phyloP scores from a whole-genome alignment of 2,113 vertebrate genomes.

The Apeltes quadracus region DNA sequence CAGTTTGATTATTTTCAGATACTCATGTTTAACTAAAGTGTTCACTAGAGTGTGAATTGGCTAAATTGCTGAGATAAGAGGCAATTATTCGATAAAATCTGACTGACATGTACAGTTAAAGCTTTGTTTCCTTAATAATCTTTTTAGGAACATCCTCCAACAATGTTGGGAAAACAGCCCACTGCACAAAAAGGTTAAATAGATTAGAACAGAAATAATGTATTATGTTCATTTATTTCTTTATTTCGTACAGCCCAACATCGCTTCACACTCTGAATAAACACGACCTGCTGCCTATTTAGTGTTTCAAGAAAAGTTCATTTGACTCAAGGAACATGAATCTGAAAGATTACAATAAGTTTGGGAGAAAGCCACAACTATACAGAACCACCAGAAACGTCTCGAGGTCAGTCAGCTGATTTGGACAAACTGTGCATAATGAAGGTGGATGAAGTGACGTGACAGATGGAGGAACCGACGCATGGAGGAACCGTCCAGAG shows the following conservation, averaged over 20 bases:
- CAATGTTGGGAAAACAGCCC: background rate
- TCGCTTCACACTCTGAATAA: no score
- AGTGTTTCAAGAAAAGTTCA: no score
- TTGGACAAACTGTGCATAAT: constrained; percentile 48
- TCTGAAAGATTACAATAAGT: background rate
- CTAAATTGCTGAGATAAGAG: constrained; percentile 44
- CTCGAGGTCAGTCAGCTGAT: constrained; percentile 67
- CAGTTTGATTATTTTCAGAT: constrained; percentile 37
- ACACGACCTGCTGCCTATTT: no score
- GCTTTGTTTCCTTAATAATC: constrained; percentile 19
- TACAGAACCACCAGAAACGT: constrained; percentile 15
- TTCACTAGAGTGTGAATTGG: constrained; percentile 20
- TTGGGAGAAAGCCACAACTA: constrained; percentile 4
- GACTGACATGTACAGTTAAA: constrained; percentile 7
- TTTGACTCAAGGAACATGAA: background rate
- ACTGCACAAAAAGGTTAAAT: background rate
- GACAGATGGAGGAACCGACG: constrained; percentile 70
- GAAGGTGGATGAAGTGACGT: constrained; percentile 56
- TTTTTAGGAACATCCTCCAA: background rate
- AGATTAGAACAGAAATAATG: background rate
- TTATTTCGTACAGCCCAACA: no score
- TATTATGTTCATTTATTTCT: background rate
- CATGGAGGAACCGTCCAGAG: constrained; percentile 55
- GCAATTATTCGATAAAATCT: constrained; percentile 37
- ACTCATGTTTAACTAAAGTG: constrained; percentile 3